phyloP scores from a whole-genome alignment of 2,888 invertebrate species.

The Steinernema hermaphroditum region DNA sequence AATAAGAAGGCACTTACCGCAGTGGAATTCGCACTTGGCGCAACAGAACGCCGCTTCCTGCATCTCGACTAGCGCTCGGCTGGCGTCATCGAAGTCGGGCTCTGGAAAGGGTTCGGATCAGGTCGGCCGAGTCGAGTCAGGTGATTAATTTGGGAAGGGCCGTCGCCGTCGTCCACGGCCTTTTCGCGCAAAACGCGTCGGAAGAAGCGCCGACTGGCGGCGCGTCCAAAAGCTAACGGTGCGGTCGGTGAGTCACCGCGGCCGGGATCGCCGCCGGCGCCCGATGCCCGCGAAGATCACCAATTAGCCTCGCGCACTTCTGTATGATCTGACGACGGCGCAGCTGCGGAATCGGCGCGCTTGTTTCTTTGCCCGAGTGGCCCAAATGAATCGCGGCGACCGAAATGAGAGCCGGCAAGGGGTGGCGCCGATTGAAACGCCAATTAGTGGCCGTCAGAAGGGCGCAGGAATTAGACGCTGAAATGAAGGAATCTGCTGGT shows the following conservation, averaged over 20 bases:
- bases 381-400: background rate
- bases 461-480: background rate
- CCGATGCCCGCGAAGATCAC: background rate
- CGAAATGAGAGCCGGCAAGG: background rate
- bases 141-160: no score
- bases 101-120: no score
- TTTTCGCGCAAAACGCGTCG: no score
- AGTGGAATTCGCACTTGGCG: conserved; percentile 35
- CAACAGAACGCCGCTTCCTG: conserved; percentile 37
- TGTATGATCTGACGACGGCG: background rate
- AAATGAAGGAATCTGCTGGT: no score
- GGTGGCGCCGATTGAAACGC: background rate
- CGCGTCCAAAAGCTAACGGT: background rate
- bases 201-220: background rate
- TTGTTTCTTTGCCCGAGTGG: background rate
- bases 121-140: no score
- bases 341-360: conserved; percentile 7
- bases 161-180: no score
- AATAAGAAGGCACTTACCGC: conserved; percentile 25
- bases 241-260: background rate
- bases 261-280: background rate
- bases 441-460: background rate
- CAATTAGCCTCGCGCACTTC: conserved; percentile 19
- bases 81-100: conserved; percentile 3
- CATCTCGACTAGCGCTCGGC: conserved; percentile 31